Conservation (phyloP, 1,140 invertebrate species). For the Neodiprion virginianus region DNA sequence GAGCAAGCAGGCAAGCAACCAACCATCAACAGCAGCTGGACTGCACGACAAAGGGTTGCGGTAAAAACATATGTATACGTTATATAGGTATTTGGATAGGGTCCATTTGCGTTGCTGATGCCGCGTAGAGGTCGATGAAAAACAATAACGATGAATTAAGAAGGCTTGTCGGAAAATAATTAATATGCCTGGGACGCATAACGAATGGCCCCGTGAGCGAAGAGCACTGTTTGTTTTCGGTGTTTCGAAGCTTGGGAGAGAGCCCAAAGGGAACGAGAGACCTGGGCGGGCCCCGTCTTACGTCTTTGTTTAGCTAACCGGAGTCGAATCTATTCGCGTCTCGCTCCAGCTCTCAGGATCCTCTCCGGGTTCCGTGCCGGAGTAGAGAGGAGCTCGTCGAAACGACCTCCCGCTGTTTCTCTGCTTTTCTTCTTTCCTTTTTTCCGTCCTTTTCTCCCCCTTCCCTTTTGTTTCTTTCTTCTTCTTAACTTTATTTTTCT, state of each 20-base stretch:
- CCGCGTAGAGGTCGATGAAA: background rate
- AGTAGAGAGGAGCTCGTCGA: background rate
- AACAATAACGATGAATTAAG: constrained; percentile 12
- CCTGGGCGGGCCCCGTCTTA: background rate
- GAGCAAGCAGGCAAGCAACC: too few relatives aligned
- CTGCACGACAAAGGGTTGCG: background rate
- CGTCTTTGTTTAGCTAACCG: constrained; percentile 2
- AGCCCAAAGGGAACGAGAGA: background rate
- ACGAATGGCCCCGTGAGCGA: constrained; percentile 42
- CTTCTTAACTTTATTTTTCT: constrained; percentile 44
- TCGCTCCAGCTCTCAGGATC: constrained; percentile 4
- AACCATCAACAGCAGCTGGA: too few relatives aligned
- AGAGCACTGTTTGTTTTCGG: constrained; percentile 53
- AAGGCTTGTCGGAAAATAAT: constrained; percentile 45
- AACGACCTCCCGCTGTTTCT: constrained; percentile 13
- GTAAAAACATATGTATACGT: too few relatives aligned
- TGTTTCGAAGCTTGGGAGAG: constrained; percentile 12
- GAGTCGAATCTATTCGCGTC: background rate
- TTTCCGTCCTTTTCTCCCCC: constrained; percentile 27
- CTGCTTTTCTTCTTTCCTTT: background rate
- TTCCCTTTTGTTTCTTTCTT: constrained; percentile 18
- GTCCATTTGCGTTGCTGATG: too few relatives aligned
- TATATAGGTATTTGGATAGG: too few relatives aligned
- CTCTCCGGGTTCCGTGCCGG: background rate
- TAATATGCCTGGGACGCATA: constrained; percentile 54